Conservation (phyloP, 2,113 vertebrate genomes). For the Geothlypis trichas region DNA sequence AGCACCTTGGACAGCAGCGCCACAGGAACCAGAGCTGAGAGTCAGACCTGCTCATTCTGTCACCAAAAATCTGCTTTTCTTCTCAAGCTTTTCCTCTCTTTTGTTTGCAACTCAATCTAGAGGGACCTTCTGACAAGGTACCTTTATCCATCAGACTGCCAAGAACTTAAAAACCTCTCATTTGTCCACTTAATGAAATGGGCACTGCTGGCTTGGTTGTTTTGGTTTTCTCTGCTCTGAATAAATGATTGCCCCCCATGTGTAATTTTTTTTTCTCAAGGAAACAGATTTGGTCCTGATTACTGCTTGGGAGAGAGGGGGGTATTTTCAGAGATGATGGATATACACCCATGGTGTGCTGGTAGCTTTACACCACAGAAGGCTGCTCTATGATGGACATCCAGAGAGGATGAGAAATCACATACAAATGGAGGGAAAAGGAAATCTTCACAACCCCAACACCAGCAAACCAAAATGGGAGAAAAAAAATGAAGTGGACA, state of each 20-base stretch:
- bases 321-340: not conserved
- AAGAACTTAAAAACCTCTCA: not conserved
- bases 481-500: not conserved
- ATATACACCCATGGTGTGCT: not conserved
- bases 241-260: not conserved
- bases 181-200: not conserved
- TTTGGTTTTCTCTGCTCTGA: not conserved
- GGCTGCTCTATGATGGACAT: not conserved
- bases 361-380: not conserved
- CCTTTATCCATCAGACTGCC: not conserved
- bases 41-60: not conserved
- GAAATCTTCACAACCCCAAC: not conserved
- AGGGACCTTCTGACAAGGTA: not conserved
- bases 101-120: not conserved
- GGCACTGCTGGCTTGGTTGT: not conserved
- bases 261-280: not conserved
- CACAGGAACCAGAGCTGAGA: not conserved
- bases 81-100: not conserved
- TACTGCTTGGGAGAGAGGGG: not conserved
- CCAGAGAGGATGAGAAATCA: not conserved
- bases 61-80: not conserved
- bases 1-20: not conserved
- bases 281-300: not conserved
- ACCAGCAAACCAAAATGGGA: not conserved
- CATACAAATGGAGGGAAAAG: not conserved